Evolutionary conservation across 2,113 vertebrate genomes (phyloP), one percentile per base, ranked within the genome.

Genomic region (Epinephelus lanceolatus): DNA sequence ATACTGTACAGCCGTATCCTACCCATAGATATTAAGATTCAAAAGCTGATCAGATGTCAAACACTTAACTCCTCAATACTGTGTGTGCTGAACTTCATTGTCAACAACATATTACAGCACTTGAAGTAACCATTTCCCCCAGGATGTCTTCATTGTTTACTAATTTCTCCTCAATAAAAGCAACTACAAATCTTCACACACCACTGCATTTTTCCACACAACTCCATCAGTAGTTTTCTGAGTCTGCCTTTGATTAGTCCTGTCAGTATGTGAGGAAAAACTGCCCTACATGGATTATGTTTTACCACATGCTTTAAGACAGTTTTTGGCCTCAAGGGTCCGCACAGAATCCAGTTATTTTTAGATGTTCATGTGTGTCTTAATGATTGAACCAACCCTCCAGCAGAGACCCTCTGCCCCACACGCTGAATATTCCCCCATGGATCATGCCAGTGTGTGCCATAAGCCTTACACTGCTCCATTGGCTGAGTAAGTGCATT

Each of bases 401-500:
- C 78, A 78, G 78, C 72, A 86, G 82, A 87, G 79, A 37, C 70
- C 66, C 84, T 89, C 67, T 61, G 76, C 78, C 83, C 65, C 84
- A 71, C 53, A 63, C 59, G 70, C 73, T 78, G 76, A 66, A 78
- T 83, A 78, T 86, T 81, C 78, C 89, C 87, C 67, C 37, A 25
- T 70, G 86, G 87, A 89, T 78, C 73, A 66, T 18, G 33, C 30
- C 81, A 19, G 25, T 84, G 81, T 88, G 81, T 84, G 70, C 80
- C 84, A 63, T 83, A 67, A 47, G 84, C 65, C 84, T 73, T 78
- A 37, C 14, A 63, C 85, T 25, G 80, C 88, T 73, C 77, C 81
- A 84, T 82, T 76, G 85, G 67, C 84, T 89, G 85, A 92, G 87
- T 82, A 81, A 91, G 81, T 92, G 83, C 89, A 91, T 94, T 89